Percentiles rank a stretch among this genome's conserved stretches.
Conservation (phyloP, 2,888 invertebrate species). For the Erebia aethiops region DNA sequence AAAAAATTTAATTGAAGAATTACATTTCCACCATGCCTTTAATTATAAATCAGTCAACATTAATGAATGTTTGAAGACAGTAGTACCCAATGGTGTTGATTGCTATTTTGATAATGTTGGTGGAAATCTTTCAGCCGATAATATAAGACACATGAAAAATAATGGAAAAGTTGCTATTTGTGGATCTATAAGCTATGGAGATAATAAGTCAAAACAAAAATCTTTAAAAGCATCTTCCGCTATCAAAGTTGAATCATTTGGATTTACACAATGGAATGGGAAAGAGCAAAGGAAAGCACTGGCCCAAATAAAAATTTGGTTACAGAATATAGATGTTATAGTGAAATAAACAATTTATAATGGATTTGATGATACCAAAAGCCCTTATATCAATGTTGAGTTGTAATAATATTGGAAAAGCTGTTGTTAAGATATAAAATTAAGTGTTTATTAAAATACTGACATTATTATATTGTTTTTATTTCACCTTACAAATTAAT, state of each 20-base stretch:
- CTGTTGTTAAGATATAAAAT: too few relatives aligned
- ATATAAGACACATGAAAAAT: not conserved
- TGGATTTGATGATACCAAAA: conserved; percentile 2
- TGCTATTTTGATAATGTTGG: conserved; percentile 91
- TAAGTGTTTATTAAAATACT: too few relatives aligned
- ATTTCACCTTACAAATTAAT: not conserved
- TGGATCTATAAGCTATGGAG: conserved; percentile 7
- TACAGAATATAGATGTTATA: not conserved
- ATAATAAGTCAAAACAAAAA: not conserved
- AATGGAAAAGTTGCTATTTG: conserved; percentile 3
- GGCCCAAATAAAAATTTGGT: not conserved
- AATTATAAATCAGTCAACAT: conserved; percentile 75
- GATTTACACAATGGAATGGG: not conserved
- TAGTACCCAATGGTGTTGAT: conserved; percentile 87
- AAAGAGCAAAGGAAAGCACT: not conserved
- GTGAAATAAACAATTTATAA: not conserved
- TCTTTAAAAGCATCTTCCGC: not conserved
- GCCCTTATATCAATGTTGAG: not conserved
- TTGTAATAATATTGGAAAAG: conserved; percentile 7
- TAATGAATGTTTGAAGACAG: conserved; percentile 78
- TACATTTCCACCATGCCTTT: conserved; percentile 6
- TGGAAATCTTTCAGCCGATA: conserved; percentile 64
- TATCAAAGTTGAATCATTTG: not conserved
- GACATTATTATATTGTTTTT: not conserved
- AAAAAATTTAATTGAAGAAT: conserved; percentile 56